These are phyloP conservation scores for Nephotettix cincticeps DNA, from an alignment of 1,140 invertebrate genomes.

Conservation along the genomic window DNA sequence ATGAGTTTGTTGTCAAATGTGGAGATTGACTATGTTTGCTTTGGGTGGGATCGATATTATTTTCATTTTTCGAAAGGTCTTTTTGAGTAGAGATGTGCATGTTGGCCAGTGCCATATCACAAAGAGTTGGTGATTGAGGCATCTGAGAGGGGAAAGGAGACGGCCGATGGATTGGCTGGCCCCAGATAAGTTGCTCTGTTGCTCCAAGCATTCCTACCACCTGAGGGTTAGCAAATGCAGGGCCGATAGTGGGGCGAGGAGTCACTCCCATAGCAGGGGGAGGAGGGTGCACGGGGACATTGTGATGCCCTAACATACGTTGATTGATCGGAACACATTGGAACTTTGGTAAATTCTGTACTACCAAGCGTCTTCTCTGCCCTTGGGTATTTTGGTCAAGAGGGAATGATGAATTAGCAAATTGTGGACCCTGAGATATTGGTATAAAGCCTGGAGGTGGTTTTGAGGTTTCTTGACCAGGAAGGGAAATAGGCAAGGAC, in stretches of 20 bases:
- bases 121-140: neutral
- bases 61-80: neutral
- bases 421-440: too few species aligned
- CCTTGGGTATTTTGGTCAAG: too few species aligned
- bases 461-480: neutral
- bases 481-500: neutral
- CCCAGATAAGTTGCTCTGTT: neutral
- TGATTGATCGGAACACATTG: too few species aligned
- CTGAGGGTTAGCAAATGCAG: neutral
- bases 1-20: neutral
- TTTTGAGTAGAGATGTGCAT: neutral
- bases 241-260: neutral
- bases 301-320: too few species aligned
- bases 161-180: neutral
- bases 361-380: too few species aligned
- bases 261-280: too few species aligned
- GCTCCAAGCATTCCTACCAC: neutral
- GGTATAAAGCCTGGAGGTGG: conserved; percentile 11
- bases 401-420: too few species aligned
- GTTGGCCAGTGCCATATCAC: neutral
- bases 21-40: neutral
- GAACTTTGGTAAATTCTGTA: too few species aligned
- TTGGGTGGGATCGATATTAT: neutral
- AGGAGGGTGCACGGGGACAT: too few species aligned
- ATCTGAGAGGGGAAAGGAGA: neutral